Percentiles rank a stretch among this genome's conserved stretches.
Evolutionary conservation across 2,888 invertebrate genomes (phyloP).

Genomic region (Tupiocoris notatus): DNA sequence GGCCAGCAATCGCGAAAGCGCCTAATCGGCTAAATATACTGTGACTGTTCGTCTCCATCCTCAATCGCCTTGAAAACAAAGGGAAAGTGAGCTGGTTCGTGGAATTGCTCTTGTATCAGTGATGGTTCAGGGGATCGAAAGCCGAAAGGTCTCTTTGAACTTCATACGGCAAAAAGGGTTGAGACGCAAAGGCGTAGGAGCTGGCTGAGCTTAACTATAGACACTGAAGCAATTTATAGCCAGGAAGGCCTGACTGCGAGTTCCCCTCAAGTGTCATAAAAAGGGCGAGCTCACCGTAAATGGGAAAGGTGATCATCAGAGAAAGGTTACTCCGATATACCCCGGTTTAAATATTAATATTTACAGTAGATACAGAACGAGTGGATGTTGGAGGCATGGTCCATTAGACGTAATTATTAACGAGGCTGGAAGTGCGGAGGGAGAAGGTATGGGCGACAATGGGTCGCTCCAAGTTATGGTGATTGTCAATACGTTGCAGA

Average conservation of each 20-base stretch:
- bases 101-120: too few relatives aligned
- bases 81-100: too few relatives aligned
- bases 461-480: slow-evolving; percentile 29
- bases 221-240: slow-evolving; percentile 17
- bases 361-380: slow-evolving; percentile 23
- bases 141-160: slow-evolving; percentile 31
- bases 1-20: too few relatives aligned
- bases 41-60: too few relatives aligned
- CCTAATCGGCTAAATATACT: too few relatives aligned
- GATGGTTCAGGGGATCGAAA: background rate
- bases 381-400: slow-evolving; percentile 5
- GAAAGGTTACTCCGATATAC: slow-evolving; percentile 28
- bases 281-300: slow-evolving; percentile 35
- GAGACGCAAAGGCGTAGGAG: background rate
- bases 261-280: slow-evolving; percentile 28
- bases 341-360: slow-evolving; percentile 38
- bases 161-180: slow-evolving; percentile 27
- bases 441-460: background rate
- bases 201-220: slow-evolving; percentile 7
- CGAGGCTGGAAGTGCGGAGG: slow-evolving; percentile 17
- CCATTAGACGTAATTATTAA: slow-evolving; percentile 41
- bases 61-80: too few relatives aligned
- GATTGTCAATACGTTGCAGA: slow-evolving; percentile 32
- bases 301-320: slow-evolving; percentile 34
- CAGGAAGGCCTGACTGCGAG: too few relatives aligned